phyloP scores from a whole-genome alignment of 2,888 invertebrate genomes.

The Orthonevra nobilis region DNA sequence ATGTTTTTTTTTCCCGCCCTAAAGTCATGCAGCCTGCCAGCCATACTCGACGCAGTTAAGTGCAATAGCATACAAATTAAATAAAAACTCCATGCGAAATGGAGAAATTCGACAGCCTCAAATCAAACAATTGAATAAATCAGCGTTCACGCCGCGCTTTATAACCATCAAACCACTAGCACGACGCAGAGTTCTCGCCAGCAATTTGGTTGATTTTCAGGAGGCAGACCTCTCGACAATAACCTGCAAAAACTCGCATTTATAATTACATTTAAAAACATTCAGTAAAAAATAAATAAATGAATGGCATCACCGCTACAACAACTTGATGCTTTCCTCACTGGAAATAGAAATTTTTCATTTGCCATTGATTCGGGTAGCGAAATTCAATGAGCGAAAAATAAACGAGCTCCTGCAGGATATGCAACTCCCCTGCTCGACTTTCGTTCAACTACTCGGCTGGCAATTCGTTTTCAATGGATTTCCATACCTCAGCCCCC shows the following conservation, averaged over 20 bases:
- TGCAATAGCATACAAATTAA: slow-evolving; percentile 43
- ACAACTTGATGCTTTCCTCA: slow-evolving; percentile 5
- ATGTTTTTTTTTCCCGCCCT: neutral
- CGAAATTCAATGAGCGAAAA: slow-evolving; percentile 41
- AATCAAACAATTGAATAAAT: slow-evolving; percentile 58
- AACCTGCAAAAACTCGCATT: slow-evolving; percentile 51
- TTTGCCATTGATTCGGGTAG: slow-evolving; percentile 46
- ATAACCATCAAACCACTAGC: slow-evolving; percentile 15
- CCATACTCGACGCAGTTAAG: slow-evolving; percentile 23
- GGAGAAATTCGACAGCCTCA: neutral
- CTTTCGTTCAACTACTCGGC: neutral
- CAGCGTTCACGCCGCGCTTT: slow-evolving; percentile 29
- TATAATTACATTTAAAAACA: slow-evolving; percentile 66
- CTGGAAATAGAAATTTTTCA: slow-evolving; percentile 48
- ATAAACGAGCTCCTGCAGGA: slow-evolving; percentile 32
- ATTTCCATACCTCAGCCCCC: neutral
- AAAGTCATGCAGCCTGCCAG: slow-evolving; percentile 19
- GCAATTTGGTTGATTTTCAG: neutral
- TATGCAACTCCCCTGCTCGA: slow-evolving; percentile 1
- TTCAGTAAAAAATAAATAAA: slow-evolving; percentile 64
- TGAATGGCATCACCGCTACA: slow-evolving; percentile 30
- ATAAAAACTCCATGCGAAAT: neutral
- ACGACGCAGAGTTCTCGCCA: neutral
- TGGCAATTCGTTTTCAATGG: slow-evolving; percentile 20
- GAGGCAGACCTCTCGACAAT: neutral